Base-by-base conservation (phyloP, 2,113 vertebrate species). In the Hiodon tergisus region DNA sequence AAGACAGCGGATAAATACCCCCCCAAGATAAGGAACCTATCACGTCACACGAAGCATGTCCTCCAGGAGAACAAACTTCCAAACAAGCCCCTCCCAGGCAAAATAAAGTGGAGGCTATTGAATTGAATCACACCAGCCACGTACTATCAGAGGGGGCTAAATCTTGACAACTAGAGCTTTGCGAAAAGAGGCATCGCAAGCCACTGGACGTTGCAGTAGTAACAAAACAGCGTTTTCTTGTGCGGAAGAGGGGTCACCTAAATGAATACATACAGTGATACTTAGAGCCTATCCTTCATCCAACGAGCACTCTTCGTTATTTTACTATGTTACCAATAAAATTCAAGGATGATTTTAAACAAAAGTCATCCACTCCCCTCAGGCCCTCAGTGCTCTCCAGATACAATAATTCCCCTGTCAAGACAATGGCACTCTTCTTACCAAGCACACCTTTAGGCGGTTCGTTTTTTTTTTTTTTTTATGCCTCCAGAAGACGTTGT, bases 401-500 rank as follows among this genome's bases (percentile, higher is more conserved):
- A 47, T 70, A 74, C 74, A 75, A 71, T 58, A 47, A 69, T 65
- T 72, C 69, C 66, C 59, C 73, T 50, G 67, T 69, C 74, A 80
- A 72, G 76, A 78, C 82, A 83, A 85, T 80, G 82, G 73, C 74
- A 75, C 71, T 53, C 54, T 73, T 90, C 88, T 90, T 86, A 88
- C 75, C 67, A 77, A 69, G 81, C 77, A 79, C 78, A 74, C 16
- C 85, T 83, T 73, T 55, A 85, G 76, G 31, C 31, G 31, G 31
- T 31, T 31, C 2, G 31, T 31, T 31, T 31, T 31, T 31, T 31
- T 31, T 76, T 79, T 81, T 80, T 85, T 83, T 80, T 79, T 80
- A 88, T 83, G 79, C 85, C 82, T 81, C 85, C 89, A 84, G 83
- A 84, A 89, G 88, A 90, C 91, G 87, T 84, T 85, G 84, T 83